These are phyloP conservation scores for Melospiza melodia DNA, from an alignment of 2,113 vertebrate species.

Conservation along the genomic window DNA sequence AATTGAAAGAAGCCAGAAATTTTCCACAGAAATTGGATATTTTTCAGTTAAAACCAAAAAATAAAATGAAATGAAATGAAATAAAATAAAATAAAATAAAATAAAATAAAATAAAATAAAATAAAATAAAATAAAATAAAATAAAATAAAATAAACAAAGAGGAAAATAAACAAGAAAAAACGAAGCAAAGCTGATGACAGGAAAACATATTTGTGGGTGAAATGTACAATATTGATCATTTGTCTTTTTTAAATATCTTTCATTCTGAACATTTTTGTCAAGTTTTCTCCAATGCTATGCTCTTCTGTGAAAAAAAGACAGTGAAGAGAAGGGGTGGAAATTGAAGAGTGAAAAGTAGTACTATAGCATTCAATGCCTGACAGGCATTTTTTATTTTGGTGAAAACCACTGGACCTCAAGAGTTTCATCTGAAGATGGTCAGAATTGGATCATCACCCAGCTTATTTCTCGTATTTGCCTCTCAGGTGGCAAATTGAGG, in stretches of 20 bases:
- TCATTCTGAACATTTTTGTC: neutral
- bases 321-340: neutral
- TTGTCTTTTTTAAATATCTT: neutral
- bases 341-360: accelerated
- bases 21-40: neutral
- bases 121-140: no score
- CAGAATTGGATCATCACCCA: neutral
- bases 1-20: neutral
- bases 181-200: neutral
- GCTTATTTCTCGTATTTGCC: neutral
- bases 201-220: neutral
- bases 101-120: no score
- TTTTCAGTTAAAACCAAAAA: neutral
- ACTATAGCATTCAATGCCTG: neutral
- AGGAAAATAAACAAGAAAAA: neutral
- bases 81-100: no score
- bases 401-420: neutral
- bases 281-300: neutral
- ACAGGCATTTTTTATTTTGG: neutral
- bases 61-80: no score
- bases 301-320: neutral
- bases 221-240: neutral
- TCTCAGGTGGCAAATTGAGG: neutral
- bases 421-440: neutral
- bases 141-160: no score